Evolutionary conservation across 2,888 invertebrate species (phyloP), one percentile per base, ranked within the genome.

Genomic region (Sphinx pinastri): DNA sequence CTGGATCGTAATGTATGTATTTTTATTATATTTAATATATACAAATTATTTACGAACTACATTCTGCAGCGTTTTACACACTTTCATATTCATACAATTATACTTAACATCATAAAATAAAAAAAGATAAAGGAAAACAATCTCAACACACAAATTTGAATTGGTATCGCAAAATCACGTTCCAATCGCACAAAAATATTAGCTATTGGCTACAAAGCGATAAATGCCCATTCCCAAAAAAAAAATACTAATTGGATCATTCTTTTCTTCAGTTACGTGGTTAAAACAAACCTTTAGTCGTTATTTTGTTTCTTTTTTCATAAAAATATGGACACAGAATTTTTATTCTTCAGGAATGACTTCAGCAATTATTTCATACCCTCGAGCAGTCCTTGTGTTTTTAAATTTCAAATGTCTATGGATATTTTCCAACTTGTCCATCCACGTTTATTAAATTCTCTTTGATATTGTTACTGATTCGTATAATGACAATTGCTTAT

Each of bases 281-380:
- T 49, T 63, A 49, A 49, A 47, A 63, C 58, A 60, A 47, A 60
- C 47, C 49, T 63, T 63, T 49, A 49, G 13, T 63, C 63, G 49
- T 63, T 63, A 63, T 63, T 49, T 49, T 63, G 49, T 63, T 49
- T 63, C 49, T 63, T 47, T 63, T 63, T 63, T 12, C 16, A 45
- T 16, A 63, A 49, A 59, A 49, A 63, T 63, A 63, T 63, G 47
- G 49, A 49, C 19, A 16, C 19, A 19, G 13, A 63, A 47, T 63
- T 63, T 63, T 60, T 12, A 16, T 47, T 47, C 49, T 19, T 14
- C 47, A 49, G 49, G 45, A 60, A 63, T 63, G 60, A 63, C 47
- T 63, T 63, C 63, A 63, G 63, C 63, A 63, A 63, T 63, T 63
- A 63, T 63, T 63, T 63, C 49, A 19, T 63, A 63, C 19, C 63